Base-by-base conservation (phyloP, 1,140 invertebrate species). In the Nebria ingens region DNA sequence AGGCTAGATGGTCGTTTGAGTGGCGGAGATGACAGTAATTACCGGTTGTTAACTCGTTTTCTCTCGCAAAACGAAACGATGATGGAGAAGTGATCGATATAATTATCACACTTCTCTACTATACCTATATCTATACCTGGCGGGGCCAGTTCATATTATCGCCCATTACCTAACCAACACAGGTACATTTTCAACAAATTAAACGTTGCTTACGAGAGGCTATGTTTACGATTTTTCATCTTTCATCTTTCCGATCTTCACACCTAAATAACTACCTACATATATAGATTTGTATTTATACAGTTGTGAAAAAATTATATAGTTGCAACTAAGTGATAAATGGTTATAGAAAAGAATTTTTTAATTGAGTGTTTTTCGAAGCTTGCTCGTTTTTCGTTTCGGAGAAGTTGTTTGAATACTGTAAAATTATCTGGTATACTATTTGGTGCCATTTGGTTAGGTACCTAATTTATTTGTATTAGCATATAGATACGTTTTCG, bases 81-180 rank as follows among this genome's bases (percentile, higher is more conserved):
- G 40, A 45, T 45, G 17, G 40, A 45, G 9, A 17, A 17, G 40
- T 45, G 40, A 45, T 45, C 40, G 40, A 45, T 45, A 45, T 45
- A 45, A 45, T 45, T 45, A 45, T 45, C 40, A 45, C 40, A 45
- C 40, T 45, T 45, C 17, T 9, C 15, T 45, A 45, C 25, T 45
- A 45, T 45, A 17, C 40, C 6, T 3, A 9, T 17, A 12, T 12
- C 25, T 45, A 45, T 45, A 17, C 40, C 6, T 3, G 9, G 6
- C 6, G 15, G 6, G 15, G 17, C 40, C 15, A 12, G 6, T 17
- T 17, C 40, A 45, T 45, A 11, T 45, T n/a, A 34, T 34, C 25
- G 25, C 25, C n/a, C 25, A 34, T n/a, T n/a, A 34, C 6, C n/a
- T 34, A 34, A 34, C n/a, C n/a, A n/a, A n/a, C n/a, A n/a, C n/a